These are phyloP conservation scores for Drosophila lutescens DNA, from an alignment of 2,888 invertebrate genomes.

Conservation along the genomic window DNA sequence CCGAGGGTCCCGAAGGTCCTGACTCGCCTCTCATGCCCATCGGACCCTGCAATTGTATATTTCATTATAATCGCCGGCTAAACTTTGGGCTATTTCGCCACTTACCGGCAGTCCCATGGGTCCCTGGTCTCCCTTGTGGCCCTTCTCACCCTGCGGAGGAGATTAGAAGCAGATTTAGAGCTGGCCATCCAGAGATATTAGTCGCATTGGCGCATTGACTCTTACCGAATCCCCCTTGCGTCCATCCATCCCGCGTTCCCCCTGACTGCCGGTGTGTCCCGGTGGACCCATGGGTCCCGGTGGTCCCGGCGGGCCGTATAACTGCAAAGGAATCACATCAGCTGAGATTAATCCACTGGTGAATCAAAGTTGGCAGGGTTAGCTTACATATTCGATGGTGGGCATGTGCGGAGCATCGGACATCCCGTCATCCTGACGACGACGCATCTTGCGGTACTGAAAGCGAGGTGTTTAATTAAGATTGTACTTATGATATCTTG, in stretches of 20 bases:
- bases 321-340: constrained; percentile 77
- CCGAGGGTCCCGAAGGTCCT: constrained; percentile 83
- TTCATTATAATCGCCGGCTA: constrained; percentile 2
- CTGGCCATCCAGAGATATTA: background rate
- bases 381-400: constrained; percentile 84
- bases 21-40: constrained; percentile 85
- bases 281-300: constrained; percentile 90
- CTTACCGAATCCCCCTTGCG: constrained; percentile 92
- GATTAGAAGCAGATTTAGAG: constrained; percentile 1
- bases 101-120: constrained; percentile 98
- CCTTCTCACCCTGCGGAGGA: constrained; percentile 82
- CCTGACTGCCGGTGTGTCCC: constrained; percentile 84
- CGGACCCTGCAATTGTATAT: constrained; percentile 78
- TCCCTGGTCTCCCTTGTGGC: constrained; percentile 86
- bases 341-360: background rate
- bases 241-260: constrained; percentile 90
- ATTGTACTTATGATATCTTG: too few species aligned
- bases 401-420: constrained; percentile 84
- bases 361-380: background rate
- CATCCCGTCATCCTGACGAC: constrained; percentile 84
- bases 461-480: constrained; percentile 46
- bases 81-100: constrained; percentile 67
- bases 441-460: constrained; percentile 85
- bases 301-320: constrained; percentile 87
- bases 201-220: constrained; percentile 48